Percentiles rank a stretch among this genome's conserved stretches.
Evolutionary conservation across 2,797 vertebrate genomes (phyloP).

Genomic region (Podarcis lilfordi): DNA sequence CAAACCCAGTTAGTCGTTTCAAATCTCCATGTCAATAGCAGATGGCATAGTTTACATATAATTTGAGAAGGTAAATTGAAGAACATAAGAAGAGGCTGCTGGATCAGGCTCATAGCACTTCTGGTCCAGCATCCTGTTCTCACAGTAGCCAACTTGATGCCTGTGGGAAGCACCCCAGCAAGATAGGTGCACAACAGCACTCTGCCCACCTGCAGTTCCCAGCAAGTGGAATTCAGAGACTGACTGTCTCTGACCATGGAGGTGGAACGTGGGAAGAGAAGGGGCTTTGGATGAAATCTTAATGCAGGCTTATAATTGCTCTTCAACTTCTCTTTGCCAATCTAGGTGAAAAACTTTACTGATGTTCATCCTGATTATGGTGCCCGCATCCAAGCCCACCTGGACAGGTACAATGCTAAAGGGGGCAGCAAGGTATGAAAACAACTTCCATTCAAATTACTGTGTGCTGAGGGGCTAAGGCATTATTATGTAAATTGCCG

Average conservation of each 20-base stretch:
- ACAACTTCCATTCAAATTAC: not conserved
- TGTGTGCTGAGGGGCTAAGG: not conserved
- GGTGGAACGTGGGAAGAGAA: not conserved
- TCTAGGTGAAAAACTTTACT: slow-evolving; percentile 88
- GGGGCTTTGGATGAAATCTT: not conserved
- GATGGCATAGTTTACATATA: not conserved
- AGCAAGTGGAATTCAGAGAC: too few species aligned
- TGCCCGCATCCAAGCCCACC: slow-evolving; percentile 80
- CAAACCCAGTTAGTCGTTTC: not conserved
- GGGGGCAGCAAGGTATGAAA: slow-evolving; percentile 78
- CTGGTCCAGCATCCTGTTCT: too few species aligned
- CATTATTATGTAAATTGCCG: not conserved
- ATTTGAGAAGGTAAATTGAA: not conserved
- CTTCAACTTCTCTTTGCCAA: slow-evolving; percentile 5
- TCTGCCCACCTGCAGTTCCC: too few species aligned
- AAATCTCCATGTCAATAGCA: not conserved
- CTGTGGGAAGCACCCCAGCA: too few species aligned
- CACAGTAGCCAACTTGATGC: too few species aligned
- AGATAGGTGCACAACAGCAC: too few species aligned
- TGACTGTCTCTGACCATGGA: not conserved
- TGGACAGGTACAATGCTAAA: slow-evolving; percentile 86
- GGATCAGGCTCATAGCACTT: too few species aligned
- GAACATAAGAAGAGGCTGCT: too few species aligned
- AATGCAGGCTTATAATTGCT: not conserved
- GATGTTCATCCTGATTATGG: slow-evolving; percentile 88